Base-by-base conservation (phyloP, 2,113 vertebrate genomes). In the Anhinga anhinga region DNA sequence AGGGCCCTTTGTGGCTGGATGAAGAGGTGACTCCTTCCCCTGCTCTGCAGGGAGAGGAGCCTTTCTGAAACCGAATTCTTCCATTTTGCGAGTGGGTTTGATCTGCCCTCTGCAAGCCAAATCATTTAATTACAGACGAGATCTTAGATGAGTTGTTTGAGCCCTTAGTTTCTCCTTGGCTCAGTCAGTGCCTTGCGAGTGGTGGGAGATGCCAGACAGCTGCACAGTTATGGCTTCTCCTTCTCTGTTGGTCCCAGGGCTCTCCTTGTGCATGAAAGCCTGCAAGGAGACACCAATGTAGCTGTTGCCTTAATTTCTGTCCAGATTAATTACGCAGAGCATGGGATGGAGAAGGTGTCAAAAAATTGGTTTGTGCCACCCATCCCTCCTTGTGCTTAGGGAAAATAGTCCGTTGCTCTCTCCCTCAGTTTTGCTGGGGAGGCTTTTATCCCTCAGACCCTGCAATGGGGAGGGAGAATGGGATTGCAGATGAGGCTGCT, bases 401-500 rank as follows among this genome's bases (percentile, higher is more conserved):
- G 16, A 40, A 67, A 67, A 83, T 15, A 70, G 34, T 38, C 17
- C 70, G 14, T 36, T 70, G 15, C 34, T 73, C 21, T 47, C 52
- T 66, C 21, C 13, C 81, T 88, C 70, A 5, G 20, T 50, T 92
- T 90, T 81, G 55, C 16, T 2, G 2, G 25, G 22, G 47, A 76
- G 47, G 25, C 9, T 47, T 85, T 83, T 77, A 30, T 5, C 25
- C 10, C 53, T 85, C 40, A 47, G 80, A 70, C 32, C 22, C 65
- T 0, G 0, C n/a, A 73, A 0, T 29, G 50, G 52, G 13, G 21
- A 67, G 13, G 47, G 26, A 78, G 19, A 87, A 49, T 0, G 1
- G 49, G 58, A 53, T 27, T 83, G 55, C 17, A 72, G 62, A 45
- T 30, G 59, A 42, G 55, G 20, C 73, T 58, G 59, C 34, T 23